phyloP scores from a whole-genome alignment of 2,888 invertebrate genomes.

The Meteorus cinctellus region DNA sequence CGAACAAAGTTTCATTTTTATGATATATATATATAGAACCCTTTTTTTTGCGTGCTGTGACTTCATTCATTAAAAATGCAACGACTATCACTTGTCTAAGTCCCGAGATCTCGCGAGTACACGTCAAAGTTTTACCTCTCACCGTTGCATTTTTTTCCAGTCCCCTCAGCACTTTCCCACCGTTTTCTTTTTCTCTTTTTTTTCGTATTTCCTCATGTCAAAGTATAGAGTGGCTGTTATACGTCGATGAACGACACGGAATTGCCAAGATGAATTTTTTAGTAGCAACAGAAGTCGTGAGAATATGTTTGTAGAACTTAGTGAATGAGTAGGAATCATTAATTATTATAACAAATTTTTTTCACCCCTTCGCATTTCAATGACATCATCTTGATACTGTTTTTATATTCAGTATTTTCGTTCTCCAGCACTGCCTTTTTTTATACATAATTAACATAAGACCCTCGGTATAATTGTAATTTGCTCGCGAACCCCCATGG shows the following conservation, averaged over 20 bases:
- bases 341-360: not conserved
- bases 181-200: not conserved
- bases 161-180: not conserved
- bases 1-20: not conserved
- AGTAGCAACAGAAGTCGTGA: not conserved
- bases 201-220: conserved; percentile 24
- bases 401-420: not conserved
- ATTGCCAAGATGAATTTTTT: not conserved
- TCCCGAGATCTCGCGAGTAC: not conserved
- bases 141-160: not conserved
- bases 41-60: not conserved
- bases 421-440: not conserved
- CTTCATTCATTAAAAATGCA: conserved; percentile 15
- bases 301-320: not conserved
- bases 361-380: not conserved
- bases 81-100: not conserved
- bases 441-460: not conserved
- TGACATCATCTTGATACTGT: not conserved
- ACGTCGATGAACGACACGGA: not conserved
- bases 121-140: conserved; percentile 4
- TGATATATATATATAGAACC: not conserved
- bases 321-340: not conserved
- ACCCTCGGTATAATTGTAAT: not conserved
- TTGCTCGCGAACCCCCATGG: not conserved
- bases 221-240: not conserved